phyloP scores from a whole-genome alignment of 2,888 invertebrate species.

The Hydrotaea diabolus region DNA sequence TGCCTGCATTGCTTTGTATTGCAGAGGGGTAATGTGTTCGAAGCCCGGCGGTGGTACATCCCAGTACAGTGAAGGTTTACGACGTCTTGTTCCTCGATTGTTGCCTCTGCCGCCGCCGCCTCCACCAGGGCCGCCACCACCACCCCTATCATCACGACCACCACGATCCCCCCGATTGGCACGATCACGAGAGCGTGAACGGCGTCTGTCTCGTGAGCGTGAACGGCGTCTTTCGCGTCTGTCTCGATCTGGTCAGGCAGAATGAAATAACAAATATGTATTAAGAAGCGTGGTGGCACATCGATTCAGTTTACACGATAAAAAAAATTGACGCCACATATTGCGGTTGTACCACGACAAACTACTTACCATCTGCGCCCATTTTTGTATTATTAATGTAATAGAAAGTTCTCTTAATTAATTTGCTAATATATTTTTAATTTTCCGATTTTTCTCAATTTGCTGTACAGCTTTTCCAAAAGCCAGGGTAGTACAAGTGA shows the following conservation, averaged over 20 bases:
- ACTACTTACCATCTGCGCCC: conserved; percentile 69
- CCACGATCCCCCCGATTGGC: conserved; percentile 67
- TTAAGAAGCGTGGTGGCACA: conserved; percentile 37
- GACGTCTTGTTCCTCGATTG: conserved; percentile 84
- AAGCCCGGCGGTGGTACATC: conserved; percentile 99
- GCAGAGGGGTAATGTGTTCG: conserved; percentile 98
- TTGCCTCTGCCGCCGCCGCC: conserved; percentile 67
- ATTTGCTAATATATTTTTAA: background rate
- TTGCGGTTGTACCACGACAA: background rate
- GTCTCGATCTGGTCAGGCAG: conserved; percentile 69
- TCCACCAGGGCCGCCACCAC: conserved; percentile 64
- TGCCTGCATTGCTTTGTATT: conserved; percentile 93
- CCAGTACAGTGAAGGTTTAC: conserved; percentile 97
- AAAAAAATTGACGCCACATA: background rate
- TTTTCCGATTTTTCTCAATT: background rate
- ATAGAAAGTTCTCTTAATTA: background rate
- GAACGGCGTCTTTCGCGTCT: conserved; percentile 71
- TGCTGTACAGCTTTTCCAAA: too few species aligned
- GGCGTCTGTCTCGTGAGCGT: conserved; percentile 82
- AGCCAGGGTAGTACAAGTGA: too few species aligned
- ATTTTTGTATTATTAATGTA: conserved; percentile 44
- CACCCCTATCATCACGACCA: conserved; percentile 45
- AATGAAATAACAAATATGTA: conserved; percentile 1
- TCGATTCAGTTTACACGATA: background rate
- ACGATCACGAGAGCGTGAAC: conserved; percentile 78